Percentiles rank a stretch among this genome's conserved stretches.
Conservation (phyloP, 1,140 invertebrate genomes). For the Asbolus verrucosus region DNA sequence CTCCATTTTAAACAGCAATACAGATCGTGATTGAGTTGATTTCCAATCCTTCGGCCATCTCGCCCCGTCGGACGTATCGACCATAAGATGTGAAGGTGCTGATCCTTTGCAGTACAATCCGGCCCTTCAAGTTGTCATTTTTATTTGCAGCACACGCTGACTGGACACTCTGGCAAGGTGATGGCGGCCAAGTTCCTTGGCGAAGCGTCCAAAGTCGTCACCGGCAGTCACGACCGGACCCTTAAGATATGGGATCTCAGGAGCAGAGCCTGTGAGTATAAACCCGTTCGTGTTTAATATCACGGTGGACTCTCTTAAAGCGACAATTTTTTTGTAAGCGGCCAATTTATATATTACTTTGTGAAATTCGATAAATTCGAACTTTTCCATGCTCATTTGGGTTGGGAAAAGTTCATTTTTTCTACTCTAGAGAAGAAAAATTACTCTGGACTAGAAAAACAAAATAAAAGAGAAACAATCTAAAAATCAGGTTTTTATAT, state of each 20-base stretch:
- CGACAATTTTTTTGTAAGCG: too few relatives aligned
- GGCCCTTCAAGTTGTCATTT: constrained; percentile 36
- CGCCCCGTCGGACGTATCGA: too few relatives aligned
- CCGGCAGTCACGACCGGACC: constrained; percentile 94
- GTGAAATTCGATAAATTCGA: too few relatives aligned
- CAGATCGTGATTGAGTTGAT: constrained; percentile 27
- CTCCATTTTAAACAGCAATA: not conserved
- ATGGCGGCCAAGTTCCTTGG: constrained; percentile 94
- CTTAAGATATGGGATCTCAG: constrained; percentile 97
- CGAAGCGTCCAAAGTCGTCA: constrained; percentile 90
- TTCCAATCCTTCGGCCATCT: constrained; percentile 52
- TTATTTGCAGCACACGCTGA: constrained; percentile 90
- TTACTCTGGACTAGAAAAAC: too few relatives aligned
- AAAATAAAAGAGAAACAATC: too few relatives aligned
- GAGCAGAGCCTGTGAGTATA: constrained; percentile 89
- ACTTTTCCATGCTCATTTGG: too few relatives aligned
- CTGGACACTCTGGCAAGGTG: constrained; percentile 96
- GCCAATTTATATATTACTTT: too few relatives aligned
- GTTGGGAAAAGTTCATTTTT: too few relatives aligned
- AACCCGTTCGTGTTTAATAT: constrained; percentile 31
- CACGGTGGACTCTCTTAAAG: too few relatives aligned
- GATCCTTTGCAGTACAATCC: constrained; percentile 43
- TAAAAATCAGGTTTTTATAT: too few relatives aligned
- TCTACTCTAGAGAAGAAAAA: too few relatives aligned
- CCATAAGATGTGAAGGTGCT: too few relatives aligned